Evolutionary conservation across 2,888 invertebrate genomes (phyloP).

Genomic region (Cartodere bifasciata): DNA sequence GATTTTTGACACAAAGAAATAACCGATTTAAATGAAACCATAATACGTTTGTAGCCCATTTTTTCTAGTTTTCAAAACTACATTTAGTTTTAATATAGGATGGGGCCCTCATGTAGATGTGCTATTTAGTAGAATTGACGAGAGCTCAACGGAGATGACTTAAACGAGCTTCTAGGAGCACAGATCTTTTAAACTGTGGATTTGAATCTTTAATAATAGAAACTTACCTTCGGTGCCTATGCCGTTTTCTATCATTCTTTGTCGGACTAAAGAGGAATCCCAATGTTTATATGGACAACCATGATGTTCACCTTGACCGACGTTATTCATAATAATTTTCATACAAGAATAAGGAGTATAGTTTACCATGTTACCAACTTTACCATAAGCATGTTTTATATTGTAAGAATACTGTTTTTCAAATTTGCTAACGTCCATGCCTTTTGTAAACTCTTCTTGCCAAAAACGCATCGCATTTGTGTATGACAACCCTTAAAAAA

Average conservation of each 20-base stretch:
- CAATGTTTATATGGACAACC: constrained; percentile 89
- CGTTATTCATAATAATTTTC: constrained; percentile 68
- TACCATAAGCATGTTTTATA: constrained; percentile 89
- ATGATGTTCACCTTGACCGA: constrained; percentile 73
- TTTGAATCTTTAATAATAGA: no score
- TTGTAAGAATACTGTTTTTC: constrained; percentile 85
- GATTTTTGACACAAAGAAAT: no score
- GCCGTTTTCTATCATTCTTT: constrained; percentile 56
- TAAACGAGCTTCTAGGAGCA: no score
- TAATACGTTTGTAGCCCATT: no score
- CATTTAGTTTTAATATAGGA: no score
- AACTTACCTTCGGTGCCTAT: constrained; percentile 46
- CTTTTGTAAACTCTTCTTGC: constrained; percentile 82
- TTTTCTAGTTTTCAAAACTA: no score
- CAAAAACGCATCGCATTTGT: constrained; percentile 87
- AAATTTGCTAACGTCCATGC: constrained; percentile 75
- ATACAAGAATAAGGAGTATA: constrained; percentile 87
- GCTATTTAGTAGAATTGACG: no score
- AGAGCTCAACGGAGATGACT: no score
- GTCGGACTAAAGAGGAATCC: constrained; percentile 57
- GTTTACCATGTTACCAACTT: constrained; percentile 81
- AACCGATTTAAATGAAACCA: no score
- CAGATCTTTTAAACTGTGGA: no score
- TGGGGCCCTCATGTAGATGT: no score
- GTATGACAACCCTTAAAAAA: constrained; percentile 68